Percentiles rank a stretch among this genome's conserved stretches.
These are phyloP conservation scores for Acanthiza pusilla DNA, from an alignment of 2,797 vertebrate genomes.

Conservation along the genomic window DNA sequence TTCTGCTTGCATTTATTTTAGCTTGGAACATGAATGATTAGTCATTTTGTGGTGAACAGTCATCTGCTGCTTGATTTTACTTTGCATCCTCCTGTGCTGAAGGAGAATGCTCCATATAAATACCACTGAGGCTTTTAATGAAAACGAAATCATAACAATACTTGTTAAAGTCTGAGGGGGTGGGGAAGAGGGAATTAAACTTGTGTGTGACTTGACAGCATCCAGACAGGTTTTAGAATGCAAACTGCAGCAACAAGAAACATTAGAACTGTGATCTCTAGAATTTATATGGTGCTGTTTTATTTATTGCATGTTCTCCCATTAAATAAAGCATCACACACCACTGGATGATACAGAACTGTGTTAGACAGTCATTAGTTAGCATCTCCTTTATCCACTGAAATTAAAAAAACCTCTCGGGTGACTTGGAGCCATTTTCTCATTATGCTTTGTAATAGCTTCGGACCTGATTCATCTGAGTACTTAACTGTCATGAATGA, in stretches of 20 bases:
- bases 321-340: not conserved
- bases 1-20: constrained; percentile 17
- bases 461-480: not conserved
- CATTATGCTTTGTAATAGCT: not conserved
- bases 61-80: constrained; percentile 30
- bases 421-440: not conserved
- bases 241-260: not conserved
- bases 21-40: not conserved
- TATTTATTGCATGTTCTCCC: not conserved
- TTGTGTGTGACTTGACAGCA: not conserved
- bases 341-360: not conserved
- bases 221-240: constrained; percentile 30
- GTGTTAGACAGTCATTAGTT: not conserved
- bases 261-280: not conserved
- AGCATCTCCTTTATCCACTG: not conserved
- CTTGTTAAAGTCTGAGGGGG: not conserved
- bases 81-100: constrained; percentile 10
- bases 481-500: not conserved
- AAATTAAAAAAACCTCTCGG: not conserved
- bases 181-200: constrained; percentile 1
- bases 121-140: not conserved
- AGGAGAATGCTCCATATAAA: not conserved
- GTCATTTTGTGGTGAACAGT: not conserved
- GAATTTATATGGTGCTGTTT: not conserved
- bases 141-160: constrained; percentile 16